Conservation (phyloP, 2,888 invertebrate genomes). For the Amphipoea oculea region DNA sequence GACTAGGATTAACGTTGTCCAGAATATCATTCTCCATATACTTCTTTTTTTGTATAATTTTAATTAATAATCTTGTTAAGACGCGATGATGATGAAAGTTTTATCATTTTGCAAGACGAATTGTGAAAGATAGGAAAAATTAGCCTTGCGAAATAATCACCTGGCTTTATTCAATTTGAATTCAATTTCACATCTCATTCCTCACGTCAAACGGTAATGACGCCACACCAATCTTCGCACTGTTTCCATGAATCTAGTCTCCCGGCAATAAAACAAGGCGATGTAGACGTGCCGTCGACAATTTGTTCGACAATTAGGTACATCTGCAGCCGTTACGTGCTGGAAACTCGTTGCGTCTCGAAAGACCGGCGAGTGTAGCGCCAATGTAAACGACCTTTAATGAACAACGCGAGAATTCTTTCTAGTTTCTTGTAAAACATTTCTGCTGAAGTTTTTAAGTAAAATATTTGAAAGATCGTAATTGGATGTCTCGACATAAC, state of each 20-base stretch:
- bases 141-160: constrained; percentile 30
- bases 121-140: not conserved
- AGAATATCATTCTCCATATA: not conserved
- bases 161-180: constrained; percentile 41
- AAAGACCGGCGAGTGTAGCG: constrained; percentile 10
- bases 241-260: constrained; percentile 44
- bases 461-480: constrained; percentile 22
- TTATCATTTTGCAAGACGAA: not conserved
- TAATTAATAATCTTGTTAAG: not conserved
- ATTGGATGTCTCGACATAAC: constrained; percentile 13
- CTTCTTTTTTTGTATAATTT: not conserved
- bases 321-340: constrained; percentile 56
- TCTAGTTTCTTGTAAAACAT: constrained; percentile 11
- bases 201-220: constrained; percentile 45
- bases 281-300: constrained; percentile 36
- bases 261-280: constrained; percentile 36
- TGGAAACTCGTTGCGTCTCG: constrained; percentile 29
- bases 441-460: constrained; percentile 6
- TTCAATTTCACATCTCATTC: constrained; percentile 43
- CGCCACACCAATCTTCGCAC: constrained; percentile 39
- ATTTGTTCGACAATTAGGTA: constrained; percentile 60
- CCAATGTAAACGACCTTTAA: constrained; percentile 56
- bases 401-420: constrained; percentile 42
- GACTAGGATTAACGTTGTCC: constrained; percentile 13
- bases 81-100: not conserved